Base-by-base conservation (phyloP, 2,797 vertebrate genomes). In the Epinephelus awoara region DNA sequence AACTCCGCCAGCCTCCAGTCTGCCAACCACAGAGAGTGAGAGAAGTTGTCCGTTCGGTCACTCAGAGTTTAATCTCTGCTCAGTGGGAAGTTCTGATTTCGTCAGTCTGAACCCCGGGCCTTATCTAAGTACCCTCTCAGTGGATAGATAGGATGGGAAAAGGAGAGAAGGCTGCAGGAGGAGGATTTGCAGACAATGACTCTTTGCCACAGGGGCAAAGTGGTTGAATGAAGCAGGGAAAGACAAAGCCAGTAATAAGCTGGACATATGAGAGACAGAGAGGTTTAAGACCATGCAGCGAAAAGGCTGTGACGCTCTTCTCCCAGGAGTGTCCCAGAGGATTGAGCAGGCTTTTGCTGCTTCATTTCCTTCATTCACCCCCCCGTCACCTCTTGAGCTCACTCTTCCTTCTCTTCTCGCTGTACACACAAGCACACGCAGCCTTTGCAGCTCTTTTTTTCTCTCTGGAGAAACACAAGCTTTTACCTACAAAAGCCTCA, bases 11-110 rank as follows among this genome's bases (percentile, higher is more conserved):
- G 63, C 40, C 56, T 64, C 23, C 23, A 54, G 21, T 38, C 58
- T 18, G 59, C 5, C 56, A 42, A 74, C 44, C 62, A 6, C 61
- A 18, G 72, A 75, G 58, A 68, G 67, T 1, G 17, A 73, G 74
- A 67, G 51, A 84, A 88, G 77, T 85, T 61, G 80, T 82, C 78
- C 25, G 25, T n/a, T 58, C 84, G 91, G 93, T 94, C 94, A 91
- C 78, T 87, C 71, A 70, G 85, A 93, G 93, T 94, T 94, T 93
- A 94, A 94, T 94, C 93, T 91, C 34, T n/a, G 89, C 89, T 93
- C 89, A 89, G 82, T 75, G 84, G 83, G 82, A 91, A 91, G 87
- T 90, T 92, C 11, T 84, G 87, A 91, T 92, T 85, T 88, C 46
- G 83, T 88, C 86, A 78, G 79, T 61, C 67, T 84, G 89, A 90